Evolutionary conservation across 1,140 invertebrate genomes (phyloP), one percentile per base, ranked within the genome.

Genomic region (Heliothis subflexa): DNA sequence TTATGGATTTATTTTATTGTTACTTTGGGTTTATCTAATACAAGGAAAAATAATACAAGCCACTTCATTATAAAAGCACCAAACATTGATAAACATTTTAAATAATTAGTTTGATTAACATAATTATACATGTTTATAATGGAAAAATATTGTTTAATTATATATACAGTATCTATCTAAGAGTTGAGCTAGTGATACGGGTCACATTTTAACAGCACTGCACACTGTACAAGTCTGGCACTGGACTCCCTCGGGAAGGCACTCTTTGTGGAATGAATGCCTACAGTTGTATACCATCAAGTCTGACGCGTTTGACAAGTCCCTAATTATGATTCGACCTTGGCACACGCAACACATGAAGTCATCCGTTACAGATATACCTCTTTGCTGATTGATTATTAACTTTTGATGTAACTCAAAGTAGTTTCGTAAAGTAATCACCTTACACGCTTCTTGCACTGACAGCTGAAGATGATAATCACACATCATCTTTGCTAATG

Each of bases 401-500:
- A 98, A 92, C 91, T 97, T 97, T 80, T 98, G 96, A 88, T 98
- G 97, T n/a, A 98, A 94, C 91, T 97, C 97, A 86, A 98, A 99
- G 92, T 98, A 99, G 95, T 99, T 98, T 18, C 96, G 96, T 0
- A 98, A 96, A 4, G 99, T 95, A 81, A 99, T 98, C 89, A 97
- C 97, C 85, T 98, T 98, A 88, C 98, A 98, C 0, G 97, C 97
- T 91, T 98, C 97, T 92, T 98, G 97, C 3, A 99, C 96, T 13
- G 98, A 97, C 50, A 98, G 97, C 95, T 99, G 98, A 49, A 99
- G 94, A 91, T 98, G 98, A 89, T 99, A 99, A 91, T 99, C 99
- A 87, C 97, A 97, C 91, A 99, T 96, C 96, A 99, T 98, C 95
- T 99, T 99, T 0, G 98, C 97, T 3, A 99, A 94, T 3, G 98